phyloP scores from a whole-genome alignment of 2,888 invertebrate species.

The Cephus nigrinus region DNA sequence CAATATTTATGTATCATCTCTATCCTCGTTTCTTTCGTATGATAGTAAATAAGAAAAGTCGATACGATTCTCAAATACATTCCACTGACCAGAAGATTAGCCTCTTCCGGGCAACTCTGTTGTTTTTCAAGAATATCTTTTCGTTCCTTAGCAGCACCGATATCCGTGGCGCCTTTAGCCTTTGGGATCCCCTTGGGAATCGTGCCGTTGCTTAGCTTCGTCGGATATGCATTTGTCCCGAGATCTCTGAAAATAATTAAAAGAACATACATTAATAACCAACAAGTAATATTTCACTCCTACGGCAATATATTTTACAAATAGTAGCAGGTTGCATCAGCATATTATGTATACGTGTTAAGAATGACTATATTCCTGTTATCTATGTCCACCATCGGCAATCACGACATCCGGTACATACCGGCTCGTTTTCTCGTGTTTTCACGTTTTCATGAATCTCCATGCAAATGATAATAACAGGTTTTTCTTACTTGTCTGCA shows the following conservation, averaged over 20 bases:
- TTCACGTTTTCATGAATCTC: background rate
- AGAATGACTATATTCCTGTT: background rate
- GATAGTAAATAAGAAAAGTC: background rate
- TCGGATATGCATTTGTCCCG: conserved; percentile 36
- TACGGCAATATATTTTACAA: background rate
- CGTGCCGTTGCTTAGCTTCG: conserved; percentile 62
- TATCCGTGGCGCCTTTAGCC: conserved; percentile 28
- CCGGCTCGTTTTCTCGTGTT: background rate
- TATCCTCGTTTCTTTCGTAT: background rate
- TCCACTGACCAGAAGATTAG: conserved; percentile 54
- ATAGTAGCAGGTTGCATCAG: background rate
- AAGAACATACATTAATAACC: conserved; percentile 1
- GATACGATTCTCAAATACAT: background rate
- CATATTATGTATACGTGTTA: conserved; percentile 11
- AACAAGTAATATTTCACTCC: background rate
- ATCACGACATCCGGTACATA: conserved; percentile 24
- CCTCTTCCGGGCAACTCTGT: conserved; percentile 56
- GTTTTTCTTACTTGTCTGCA: conserved; percentile 54
- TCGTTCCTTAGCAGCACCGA: conserved; percentile 1
- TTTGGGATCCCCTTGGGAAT: conserved; percentile 46
- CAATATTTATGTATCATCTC: background rate
- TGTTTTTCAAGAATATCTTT: conserved; percentile 50
- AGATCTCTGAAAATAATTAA: conserved; percentile 12
- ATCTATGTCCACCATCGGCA: conserved; percentile 23
- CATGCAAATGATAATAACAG: background rate